A percentile compares a stretch with the other conserved stretches of the same genome.
Conservation (phyloP, 2,113 vertebrate genomes). For the Lophochroa leadbeateri region DNA sequence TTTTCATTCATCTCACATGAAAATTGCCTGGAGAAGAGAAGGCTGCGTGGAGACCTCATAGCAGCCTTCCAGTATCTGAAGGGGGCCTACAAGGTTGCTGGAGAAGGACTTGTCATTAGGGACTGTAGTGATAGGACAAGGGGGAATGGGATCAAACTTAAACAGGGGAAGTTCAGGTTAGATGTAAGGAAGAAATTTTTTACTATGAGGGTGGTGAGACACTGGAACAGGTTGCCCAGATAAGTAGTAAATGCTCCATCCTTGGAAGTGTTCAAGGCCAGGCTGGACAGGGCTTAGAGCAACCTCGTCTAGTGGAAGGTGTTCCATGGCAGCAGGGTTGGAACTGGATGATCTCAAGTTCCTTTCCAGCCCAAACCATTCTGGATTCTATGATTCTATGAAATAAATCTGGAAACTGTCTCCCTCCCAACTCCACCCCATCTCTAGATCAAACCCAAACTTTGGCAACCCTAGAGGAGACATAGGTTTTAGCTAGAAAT, state of each 20-base stretch:
- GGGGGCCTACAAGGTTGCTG: background rate
- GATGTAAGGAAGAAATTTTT: background rate
- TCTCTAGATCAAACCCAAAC: background rate
- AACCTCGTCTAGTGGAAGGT: background rate
- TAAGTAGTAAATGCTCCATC: too few relatives aligned
- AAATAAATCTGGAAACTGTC: background rate
- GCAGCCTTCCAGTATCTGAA: background rate
- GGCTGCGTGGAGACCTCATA: background rate
- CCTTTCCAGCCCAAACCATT: background rate
- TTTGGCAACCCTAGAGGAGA: background rate
- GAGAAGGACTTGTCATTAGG: background rate
- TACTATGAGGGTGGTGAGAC: background rate
- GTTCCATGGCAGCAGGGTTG: background rate
- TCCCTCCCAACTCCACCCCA: rapidly evolving
- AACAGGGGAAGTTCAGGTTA: background rate
- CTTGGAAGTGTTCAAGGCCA: background rate
- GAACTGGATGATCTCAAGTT: background rate
- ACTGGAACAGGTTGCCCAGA: background rate
- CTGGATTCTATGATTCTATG: background rate
- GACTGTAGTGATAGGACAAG: background rate
- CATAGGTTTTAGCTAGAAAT: background rate
- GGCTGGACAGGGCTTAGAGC: background rate
- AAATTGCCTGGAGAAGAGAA: background rate
- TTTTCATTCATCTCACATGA: background rate
- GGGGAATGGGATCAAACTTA: background rate